Percentiles rank a stretch among this genome's conserved stretches.
Evolutionary conservation across 23 tunicate genomes (phyloP).

Genomic region (Corella eumyota): DNA sequence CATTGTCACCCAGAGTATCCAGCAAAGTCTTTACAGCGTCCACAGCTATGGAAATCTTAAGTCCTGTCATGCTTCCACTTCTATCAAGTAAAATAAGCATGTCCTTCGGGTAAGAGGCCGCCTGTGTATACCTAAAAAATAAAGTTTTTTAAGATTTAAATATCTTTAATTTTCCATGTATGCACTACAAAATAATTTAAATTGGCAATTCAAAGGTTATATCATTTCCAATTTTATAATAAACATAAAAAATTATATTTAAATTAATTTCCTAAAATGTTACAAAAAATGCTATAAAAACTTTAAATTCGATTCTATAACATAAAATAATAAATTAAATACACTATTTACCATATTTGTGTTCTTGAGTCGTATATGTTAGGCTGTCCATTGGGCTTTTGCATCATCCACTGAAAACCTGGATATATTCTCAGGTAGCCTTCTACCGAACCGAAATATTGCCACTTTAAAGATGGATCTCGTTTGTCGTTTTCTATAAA

Average conservation of each 20-base stretch:
- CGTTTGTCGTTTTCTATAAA: constrained; percentile 36
- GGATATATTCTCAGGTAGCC: constrained; percentile 88
- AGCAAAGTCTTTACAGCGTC: constrained; percentile 36
- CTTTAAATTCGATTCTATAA: too few relatives aligned
- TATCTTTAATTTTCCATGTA: neutral
- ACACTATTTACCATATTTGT: constrained; percentile 64
- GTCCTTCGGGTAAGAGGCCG: constrained; percentile 80
- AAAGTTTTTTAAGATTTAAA: neutral
- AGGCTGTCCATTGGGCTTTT: constrained; percentile 30
- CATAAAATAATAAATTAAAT: too few relatives aligned
- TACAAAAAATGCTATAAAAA: too few relatives aligned
- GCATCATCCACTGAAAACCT: constrained; percentile 68
- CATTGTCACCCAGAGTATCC: constrained; percentile 67
- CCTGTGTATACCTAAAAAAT: constrained; percentile 70
- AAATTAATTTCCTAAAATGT: too few relatives aligned
- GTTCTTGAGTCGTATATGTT: constrained; percentile 87
- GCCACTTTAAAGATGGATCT: constrained; percentile 63
- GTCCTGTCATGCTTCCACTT: constrained; percentile 94
- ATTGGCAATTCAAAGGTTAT: too few relatives aligned
- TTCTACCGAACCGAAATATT: constrained; percentile 80
- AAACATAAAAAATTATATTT: too few relatives aligned
- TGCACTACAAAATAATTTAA: too few relatives aligned
- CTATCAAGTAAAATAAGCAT: constrained; percentile 70
- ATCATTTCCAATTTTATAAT: too few relatives aligned
- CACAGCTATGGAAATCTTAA: constrained; percentile 46